These are phyloP conservation scores for Drosophila lutescens DNA, from an alignment of 2,888 invertebrate species.

Conservation along the genomic window DNA sequence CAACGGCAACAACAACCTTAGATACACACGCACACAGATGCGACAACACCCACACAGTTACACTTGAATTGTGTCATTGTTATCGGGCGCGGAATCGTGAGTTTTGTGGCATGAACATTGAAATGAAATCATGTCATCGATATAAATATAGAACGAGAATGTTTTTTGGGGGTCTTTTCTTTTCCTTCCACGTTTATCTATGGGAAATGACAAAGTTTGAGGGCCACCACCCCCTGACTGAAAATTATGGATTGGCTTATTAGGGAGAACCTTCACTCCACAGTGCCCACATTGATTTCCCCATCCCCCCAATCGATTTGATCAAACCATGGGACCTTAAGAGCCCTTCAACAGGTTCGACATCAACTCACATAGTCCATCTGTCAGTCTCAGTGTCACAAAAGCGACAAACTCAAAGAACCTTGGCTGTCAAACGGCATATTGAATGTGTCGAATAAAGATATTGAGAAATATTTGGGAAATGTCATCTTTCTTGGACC, in stretches of 20 bases:
- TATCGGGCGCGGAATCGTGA: conserved; percentile 55
- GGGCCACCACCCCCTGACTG: conserved; percentile 25
- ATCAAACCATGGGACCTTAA: conserved; percentile 31
- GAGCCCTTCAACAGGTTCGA: conserved; percentile 40
- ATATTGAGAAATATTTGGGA: conserved; percentile 17
- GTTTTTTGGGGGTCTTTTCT: conserved; percentile 14
- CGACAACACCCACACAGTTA: conserved; percentile 21
- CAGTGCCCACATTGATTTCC: conserved; percentile 45
- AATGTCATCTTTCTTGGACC: conserved; percentile 2
- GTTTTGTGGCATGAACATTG: conserved; percentile 62
- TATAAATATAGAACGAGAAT: conserved; percentile 51
- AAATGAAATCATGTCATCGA: conserved; percentile 69
- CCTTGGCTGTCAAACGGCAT: conserved; percentile 33
- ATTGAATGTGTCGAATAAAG: conserved; percentile 20
- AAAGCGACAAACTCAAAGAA: conserved; percentile 25
- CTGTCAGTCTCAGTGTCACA: conserved; percentile 20
- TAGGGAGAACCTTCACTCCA: conserved; percentile 33
- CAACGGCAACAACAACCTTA: conserved; percentile 1
- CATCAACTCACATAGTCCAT: neutral
- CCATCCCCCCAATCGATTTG: conserved; percentile 6
- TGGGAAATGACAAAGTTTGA: conserved; percentile 32
- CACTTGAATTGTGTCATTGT: conserved; percentile 58
- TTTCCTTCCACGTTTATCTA: conserved; percentile 18
- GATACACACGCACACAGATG: conserved; percentile 13
- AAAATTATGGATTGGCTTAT: conserved; percentile 36